Evolutionary conservation across 2,797 vertebrate species (phyloP), one percentile per base, ranked within the genome.

Genomic region (Sebastes vulpes): DNA sequence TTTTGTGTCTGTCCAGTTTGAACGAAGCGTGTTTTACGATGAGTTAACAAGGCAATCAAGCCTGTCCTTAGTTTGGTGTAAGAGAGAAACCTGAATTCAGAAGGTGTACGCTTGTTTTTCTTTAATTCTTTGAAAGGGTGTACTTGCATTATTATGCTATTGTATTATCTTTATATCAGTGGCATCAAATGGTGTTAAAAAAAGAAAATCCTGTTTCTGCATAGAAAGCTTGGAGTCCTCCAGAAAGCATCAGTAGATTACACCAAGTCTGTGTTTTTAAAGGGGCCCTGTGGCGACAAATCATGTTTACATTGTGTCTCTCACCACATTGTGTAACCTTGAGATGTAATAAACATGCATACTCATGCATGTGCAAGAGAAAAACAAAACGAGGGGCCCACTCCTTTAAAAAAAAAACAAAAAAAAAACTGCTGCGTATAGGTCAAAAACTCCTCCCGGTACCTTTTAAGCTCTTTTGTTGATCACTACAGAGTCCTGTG

Each of bases 401-500:
- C 35, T 14, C 11, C 35, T 38, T 35, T 25, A 25, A 38, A 42
- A 14, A 42, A 42, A 42, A 38, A 42, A 5, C 0, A 14, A 42
- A 11, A 12, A 42, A 23, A 23, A 23, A 23, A 23, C 4, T 38
- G 35, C 38, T 42, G 38, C 14, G 4, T 16, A 16, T 42, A 42
- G 5, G 14, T 42, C 38, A n/a, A 48, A 21, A 42, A 20, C 18
- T 54, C 16, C 9, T 25, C 9, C 10, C 1, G 3, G 5, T 32
- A 18, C 23, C 35, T n/a, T 52, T 79, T 79, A 42, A 64, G 8
- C n/a, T 65, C 38, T 61, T 61, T 25, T 74, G 2, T 66, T 48
- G 0, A 4, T 68, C 50, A 63, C 67, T 79, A 0, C 95, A 99
- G 99, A 97, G 95, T 79, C 96, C 97, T 1, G 95, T 93, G 81